A percentile compares a stretch with the other conserved stretches of the same genome.
Conservation (phyloP, 1,140 invertebrate species). For the Tribolium castaneum region DNA sequence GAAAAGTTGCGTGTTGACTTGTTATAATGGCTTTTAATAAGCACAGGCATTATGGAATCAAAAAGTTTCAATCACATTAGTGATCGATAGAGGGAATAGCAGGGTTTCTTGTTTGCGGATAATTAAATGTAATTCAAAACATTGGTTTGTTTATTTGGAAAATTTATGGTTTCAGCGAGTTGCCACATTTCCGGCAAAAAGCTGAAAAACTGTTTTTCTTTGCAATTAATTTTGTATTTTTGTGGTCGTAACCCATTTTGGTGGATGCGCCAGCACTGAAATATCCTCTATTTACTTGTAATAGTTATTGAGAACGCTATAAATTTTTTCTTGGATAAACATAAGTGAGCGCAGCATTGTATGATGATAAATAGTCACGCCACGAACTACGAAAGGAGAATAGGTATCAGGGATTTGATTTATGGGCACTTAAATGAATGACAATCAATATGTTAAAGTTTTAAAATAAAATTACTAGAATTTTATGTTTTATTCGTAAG, state of each 20-base stretch:
- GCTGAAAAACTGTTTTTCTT: background rate
- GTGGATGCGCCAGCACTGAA: too few relatives aligned
- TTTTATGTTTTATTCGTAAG: background rate
- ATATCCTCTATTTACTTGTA: too few relatives aligned
- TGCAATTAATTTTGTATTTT: background rate
- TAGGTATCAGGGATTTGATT: too few relatives aligned
- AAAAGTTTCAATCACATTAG: background rate
- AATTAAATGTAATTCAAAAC: background rate
- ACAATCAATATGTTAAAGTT: constrained; percentile 4
- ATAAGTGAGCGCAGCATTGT: too few relatives aligned
- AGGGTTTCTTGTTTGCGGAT: background rate
- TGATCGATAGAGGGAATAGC: background rate
- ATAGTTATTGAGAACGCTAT: too few relatives aligned
- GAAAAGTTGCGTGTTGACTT: constrained; percentile 31
- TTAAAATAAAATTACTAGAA: background rate
- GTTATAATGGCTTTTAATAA: constrained; percentile 18
- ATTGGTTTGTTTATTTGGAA: background rate
- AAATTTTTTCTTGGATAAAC: too few relatives aligned
- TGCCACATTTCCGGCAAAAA: background rate
- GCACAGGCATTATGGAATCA: background rate
- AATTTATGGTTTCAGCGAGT: background rate
- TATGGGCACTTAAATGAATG: too few relatives aligned
- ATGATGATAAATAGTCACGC: too few relatives aligned
- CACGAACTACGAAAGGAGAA: too few relatives aligned
- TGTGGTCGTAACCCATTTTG: background rate